Conservation (phyloP, 2,888 invertebrate genomes). For the Plemyria rubiginata region DNA sequence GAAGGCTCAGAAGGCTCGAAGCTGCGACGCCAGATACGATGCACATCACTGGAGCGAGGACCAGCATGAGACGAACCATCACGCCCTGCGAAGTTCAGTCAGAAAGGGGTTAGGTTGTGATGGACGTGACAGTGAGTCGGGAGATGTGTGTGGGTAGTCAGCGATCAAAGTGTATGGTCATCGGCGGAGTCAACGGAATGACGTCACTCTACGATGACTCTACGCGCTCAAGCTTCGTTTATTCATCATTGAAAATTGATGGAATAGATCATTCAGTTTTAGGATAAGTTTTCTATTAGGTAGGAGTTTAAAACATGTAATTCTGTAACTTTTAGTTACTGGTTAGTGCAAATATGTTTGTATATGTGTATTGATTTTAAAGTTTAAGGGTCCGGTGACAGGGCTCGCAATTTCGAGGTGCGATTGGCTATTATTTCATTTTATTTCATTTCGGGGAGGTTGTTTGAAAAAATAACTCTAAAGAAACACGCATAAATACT, state of each 20-base stretch:
- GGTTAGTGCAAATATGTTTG: too few relatives aligned
- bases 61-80: conserved; percentile 99
- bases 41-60: conserved; percentile 99
- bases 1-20: conserved; percentile 92
- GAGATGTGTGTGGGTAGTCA: conserved; percentile 58
- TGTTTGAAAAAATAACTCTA: too few relatives aligned
- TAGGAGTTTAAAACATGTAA: too few relatives aligned
- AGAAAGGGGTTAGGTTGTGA: conserved; percentile 36
- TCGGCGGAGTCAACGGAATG: conserved; percentile 70
- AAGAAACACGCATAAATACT: too few relatives aligned
- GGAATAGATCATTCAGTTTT: too few relatives aligned
- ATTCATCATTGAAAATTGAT: conserved; percentile 65
- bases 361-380: too few relatives aligned
- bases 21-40: conserved; percentile 98
- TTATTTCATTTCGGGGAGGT: too few relatives aligned
- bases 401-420: too few relatives aligned
- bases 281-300: too few relatives aligned
- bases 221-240: conserved; percentile 69
- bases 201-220: conserved; percentile 65
- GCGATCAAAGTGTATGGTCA: conserved; percentile 88
- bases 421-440: too few relatives aligned
- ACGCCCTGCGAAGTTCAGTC: conserved; percentile 89
- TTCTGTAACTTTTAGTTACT: too few relatives aligned
- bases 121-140: conserved; percentile 5
- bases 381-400: too few relatives aligned